Evolutionary conservation across 2,888 invertebrate genomes (phyloP).

Genomic region (Sepioteuthis lessoniana): DNA sequence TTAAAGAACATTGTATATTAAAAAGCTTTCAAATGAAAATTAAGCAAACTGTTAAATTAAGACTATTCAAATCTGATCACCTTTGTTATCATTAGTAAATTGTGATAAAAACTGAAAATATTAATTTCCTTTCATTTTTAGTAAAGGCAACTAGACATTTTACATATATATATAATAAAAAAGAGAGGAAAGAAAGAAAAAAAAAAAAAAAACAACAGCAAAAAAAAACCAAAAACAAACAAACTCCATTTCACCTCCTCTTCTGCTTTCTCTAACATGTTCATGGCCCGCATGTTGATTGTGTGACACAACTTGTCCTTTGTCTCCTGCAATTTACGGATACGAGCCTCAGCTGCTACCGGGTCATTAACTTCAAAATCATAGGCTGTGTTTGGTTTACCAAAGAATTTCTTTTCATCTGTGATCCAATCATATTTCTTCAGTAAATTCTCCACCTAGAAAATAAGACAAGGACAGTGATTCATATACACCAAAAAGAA

Average conservation of each 20-base stretch:
- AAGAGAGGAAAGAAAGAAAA: too few species aligned
- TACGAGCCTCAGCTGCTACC: conserved; percentile 81
- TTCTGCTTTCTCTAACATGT: conserved; percentile 88
- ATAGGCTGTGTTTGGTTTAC: conserved; percentile 76
- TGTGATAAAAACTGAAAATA: too few species aligned
- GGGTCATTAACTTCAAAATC: conserved; percentile 77
- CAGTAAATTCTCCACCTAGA: conserved; percentile 71
- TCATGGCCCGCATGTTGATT: conserved; percentile 89
- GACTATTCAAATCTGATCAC: too few species aligned
- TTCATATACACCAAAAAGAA: background rate
- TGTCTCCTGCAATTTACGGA: conserved; percentile 80
- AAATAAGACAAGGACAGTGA: background rate
- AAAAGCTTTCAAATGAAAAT: too few species aligned
- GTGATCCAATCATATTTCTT: conserved; percentile 82
- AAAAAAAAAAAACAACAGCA: too few species aligned
- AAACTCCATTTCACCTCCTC: conserved; percentile 80
- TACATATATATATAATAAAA: too few species aligned
- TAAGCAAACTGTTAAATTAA: too few species aligned
- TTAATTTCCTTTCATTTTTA: too few species aligned
- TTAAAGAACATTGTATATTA: too few species aligned
- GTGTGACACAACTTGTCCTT: conserved; percentile 73
- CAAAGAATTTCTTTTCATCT: conserved; percentile 86
- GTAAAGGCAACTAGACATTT: background rate
- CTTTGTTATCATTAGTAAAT: too few species aligned
- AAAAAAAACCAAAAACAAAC: background rate